Base-by-base conservation (phyloP, 2,797 vertebrate species). In the Enteromius paludinosus region DNA sequence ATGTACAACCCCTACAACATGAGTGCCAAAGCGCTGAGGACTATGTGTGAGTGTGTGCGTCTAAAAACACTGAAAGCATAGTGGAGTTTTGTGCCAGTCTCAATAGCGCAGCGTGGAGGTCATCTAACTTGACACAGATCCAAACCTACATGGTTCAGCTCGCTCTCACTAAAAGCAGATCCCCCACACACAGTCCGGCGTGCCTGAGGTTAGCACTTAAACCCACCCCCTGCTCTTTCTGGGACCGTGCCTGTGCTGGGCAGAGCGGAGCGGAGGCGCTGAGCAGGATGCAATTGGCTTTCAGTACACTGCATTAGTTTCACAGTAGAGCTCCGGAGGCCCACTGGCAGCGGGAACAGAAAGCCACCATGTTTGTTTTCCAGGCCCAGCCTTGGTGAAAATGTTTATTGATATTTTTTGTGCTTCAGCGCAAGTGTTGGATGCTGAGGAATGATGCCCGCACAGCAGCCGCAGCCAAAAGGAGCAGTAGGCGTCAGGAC, bases 371-470 rank as follows among this genome's bases (percentile, higher is more conserved):
- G 92, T 92, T 92, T 92, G 90, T 90, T 91, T 92, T 91, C 86
- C 38, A 86, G 86, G 90, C 85, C 87, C 86, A 88, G 89, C 87
- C 88, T 87, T 87, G 88, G 87, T 85, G 92, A 92, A 93, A 90
- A 76, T 91, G 90, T 92, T 93, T 94, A 94, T 94, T 93, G 92
- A 93, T 87, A 91, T 93, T 93, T 91, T 93, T 87, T 92, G 89
- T 90, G 90, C 91, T 92, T 92, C 76, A 91, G 90, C 83, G 87
- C 84, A 87, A 89, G 89, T 90, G 73, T 86, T 61, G 43, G 64
- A 52, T 70, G 72, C 23, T 14, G n/a, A 64, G 54, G 71, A 87
- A 88, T 91, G 89, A 87, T 88, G 89, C 89, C 77, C 59, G 86
- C 89, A 92, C 92, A 94, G 91, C 90, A 93, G 85, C 87, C 90